Conservation (phyloP, 2,113 vertebrate genomes). For the Mesembrinibis cayennensis region DNA sequence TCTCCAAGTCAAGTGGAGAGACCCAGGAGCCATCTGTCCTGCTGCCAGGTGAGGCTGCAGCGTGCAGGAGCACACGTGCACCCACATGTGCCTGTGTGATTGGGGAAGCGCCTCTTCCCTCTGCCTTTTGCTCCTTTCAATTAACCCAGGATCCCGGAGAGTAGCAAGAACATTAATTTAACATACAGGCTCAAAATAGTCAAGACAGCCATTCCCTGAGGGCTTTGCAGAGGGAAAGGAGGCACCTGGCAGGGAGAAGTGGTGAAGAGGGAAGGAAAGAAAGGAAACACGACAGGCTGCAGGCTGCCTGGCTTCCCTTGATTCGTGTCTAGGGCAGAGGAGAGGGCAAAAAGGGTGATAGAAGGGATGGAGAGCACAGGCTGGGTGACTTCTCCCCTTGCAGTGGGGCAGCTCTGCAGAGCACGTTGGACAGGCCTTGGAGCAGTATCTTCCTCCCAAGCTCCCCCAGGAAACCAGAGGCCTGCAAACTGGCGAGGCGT, state of each 20-base stretch:
- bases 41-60: background rate
- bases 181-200: background rate
- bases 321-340: accelerated
- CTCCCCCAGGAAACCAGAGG: background rate
- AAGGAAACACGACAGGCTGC: background rate
- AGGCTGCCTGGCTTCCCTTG: background rate
- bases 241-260: background rate
- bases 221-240: background rate
- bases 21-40: background rate
- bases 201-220: background rate
- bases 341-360: background rate
- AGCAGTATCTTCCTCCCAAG: background rate
- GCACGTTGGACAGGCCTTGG: background rate
- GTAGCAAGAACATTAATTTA: background rate
- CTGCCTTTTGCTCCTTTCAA: background rate
- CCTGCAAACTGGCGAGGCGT: background rate
- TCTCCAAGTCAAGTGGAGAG: background rate
- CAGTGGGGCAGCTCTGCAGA: background rate
- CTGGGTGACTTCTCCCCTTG: background rate
- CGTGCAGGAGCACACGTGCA: accelerated
- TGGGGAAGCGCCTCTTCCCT: background rate
- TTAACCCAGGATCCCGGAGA: background rate
- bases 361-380: background rate
- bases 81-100: accelerated
- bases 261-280: background rate